These are phyloP conservation scores for Ibidorhyncha struthersii DNA, from an alignment of 2,113 vertebrate genomes.

Conservation along the genomic window DNA sequence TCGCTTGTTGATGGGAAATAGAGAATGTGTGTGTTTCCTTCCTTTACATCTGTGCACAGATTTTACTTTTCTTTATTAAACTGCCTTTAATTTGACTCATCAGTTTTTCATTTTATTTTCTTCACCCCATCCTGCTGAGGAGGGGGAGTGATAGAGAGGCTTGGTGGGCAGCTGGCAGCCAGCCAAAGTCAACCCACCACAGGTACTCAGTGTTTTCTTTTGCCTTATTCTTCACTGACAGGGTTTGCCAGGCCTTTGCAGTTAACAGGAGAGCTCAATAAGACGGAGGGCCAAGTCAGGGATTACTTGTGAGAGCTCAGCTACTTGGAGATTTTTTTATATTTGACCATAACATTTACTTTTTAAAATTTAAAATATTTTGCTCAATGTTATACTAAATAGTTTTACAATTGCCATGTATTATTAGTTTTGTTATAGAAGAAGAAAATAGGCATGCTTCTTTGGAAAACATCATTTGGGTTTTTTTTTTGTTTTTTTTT, in stretches of 20 bases:
- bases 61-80: neutral
- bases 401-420: slow-evolving; percentile 32
- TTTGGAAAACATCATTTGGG: neutral
- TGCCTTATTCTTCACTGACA: neutral
- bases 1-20: neutral
- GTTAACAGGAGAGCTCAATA: neutral
- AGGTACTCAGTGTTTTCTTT: neutral
- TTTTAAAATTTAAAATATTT: neutral
- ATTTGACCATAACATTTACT: neutral
- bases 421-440: slow-evolving; percentile 37
- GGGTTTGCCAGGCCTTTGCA: neutral
- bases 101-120: neutral
- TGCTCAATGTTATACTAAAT: neutral
- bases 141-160: neutral
- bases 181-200: neutral
- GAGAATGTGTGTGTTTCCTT: neutral
- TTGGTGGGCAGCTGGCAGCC: neutral
- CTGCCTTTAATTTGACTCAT: neutral
- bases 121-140: neutral
- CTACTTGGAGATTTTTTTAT: too few relatives aligned
- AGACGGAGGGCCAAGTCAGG: neutral
- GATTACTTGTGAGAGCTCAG: neutral
- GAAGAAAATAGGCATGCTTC: neutral
- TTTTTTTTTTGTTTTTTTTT: neutral
- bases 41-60: fast-evolving